These are phyloP conservation scores for Zeugodacus cucurbitae DNA, from an alignment of 1,140 invertebrate genomes.

Conservation along the genomic window DNA sequence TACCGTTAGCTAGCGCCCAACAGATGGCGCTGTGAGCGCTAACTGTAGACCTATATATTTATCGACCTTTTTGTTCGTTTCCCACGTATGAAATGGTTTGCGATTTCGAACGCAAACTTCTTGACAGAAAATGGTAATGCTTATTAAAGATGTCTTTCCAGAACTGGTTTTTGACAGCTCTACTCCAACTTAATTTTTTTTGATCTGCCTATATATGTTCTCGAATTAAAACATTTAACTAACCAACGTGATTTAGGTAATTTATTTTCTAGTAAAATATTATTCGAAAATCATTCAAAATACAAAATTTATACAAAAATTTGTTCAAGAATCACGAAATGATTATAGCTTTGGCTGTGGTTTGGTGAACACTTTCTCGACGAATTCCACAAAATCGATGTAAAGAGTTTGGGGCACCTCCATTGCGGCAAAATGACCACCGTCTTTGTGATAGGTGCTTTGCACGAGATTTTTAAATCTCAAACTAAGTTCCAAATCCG, in stretches of 20 bases:
- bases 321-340: background rate
- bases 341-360: background rate
- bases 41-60: no score
- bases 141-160: background rate
- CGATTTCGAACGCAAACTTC: no score
- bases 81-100: no score
- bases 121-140: no score
- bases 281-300: background rate
- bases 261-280: background rate
- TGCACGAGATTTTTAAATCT: conserved; percentile 75
- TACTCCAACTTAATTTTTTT: background rate
- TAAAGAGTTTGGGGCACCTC: conserved; percentile 79
- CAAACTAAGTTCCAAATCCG: conserved; percentile 71
- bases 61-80: no score
- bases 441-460: conserved; percentile 71
- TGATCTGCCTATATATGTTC: background rate
- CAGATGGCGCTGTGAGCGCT: background rate
- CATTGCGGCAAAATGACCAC: conserved; percentile 89
- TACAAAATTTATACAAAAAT: background rate
- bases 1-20: background rate
- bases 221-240: background rate
- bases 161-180: background rate
- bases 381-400: conserved; percentile 70
- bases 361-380: conserved; percentile 49
- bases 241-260: background rate